Evolutionary conservation across 2,113 vertebrate species (phyloP).

Genomic region (Oreocharis arfaki): DNA sequence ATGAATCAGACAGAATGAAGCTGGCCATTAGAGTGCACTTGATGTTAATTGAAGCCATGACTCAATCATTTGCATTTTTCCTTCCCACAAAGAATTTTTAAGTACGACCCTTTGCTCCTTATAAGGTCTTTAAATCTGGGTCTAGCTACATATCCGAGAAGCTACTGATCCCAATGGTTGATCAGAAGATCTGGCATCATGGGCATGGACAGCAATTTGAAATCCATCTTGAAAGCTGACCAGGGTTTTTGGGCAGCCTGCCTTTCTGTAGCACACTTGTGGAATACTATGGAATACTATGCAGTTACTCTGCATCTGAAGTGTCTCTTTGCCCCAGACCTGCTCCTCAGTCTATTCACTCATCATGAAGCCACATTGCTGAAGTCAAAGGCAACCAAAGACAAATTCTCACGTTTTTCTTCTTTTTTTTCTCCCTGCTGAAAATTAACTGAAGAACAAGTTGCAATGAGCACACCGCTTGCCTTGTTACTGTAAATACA

Average conservation of each 20-base stretch:
- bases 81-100: not conserved
- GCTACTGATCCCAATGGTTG: not conserved
- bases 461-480: not conserved
- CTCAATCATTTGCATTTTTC: conserved; percentile 39
- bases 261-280: not conserved
- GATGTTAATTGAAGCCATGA: conserved; percentile 51
- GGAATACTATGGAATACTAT: not conserved
- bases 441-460: not conserved
- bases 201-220: not conserved
- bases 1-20: conserved; percentile 19
- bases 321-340: not conserved
- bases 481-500: not conserved
- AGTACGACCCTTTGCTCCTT: not conserved
- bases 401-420: not conserved
- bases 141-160: not conserved
- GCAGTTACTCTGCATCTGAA: not conserved
- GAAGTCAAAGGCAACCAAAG: not conserved
- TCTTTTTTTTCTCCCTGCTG: not conserved
- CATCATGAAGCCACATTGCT: not conserved
- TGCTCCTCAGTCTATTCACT: not conserved
- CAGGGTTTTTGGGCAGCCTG: not conserved
- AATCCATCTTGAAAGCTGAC: not conserved
- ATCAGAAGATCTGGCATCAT: not conserved
- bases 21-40: not conserved
- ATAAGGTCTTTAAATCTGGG: not conserved